Percentiles rank a stretch among this genome's conserved stretches.
Evolutionary conservation across 2,113 vertebrate genomes (phyloP).

Genomic region (Charadrius vociferus): DNA sequence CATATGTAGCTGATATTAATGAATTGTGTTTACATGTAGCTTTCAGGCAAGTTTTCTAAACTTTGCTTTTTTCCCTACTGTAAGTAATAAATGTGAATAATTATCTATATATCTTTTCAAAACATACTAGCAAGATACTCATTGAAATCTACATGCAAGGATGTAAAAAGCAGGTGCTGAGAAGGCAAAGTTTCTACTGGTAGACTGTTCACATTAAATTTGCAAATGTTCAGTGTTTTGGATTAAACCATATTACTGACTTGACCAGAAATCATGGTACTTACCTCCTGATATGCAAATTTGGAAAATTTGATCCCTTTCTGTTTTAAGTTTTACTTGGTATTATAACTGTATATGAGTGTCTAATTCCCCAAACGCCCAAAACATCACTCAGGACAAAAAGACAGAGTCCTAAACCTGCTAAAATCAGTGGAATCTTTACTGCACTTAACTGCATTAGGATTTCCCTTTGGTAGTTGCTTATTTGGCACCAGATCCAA

Average conservation of each 20-base stretch:
- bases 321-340: not conserved
- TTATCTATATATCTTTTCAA: not conserved
- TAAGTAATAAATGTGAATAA: not conserved
- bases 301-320: not conserved
- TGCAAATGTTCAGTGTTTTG: not conserved
- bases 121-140: not conserved
- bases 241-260: not conserved
- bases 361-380: not conserved
- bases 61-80: accelerated
- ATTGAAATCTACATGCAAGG: not conserved
- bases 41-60: not conserved
- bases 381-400: not conserved
- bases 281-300: not conserved
- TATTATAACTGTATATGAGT: not conserved
- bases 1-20: not conserved
- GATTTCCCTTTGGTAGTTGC: not conserved
- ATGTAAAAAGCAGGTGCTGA: not conserved
- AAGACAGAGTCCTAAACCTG: not conserved
- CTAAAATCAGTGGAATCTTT: not conserved
- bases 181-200: not conserved
- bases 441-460: accelerated
- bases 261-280: not conserved
- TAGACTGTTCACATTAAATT: not conserved
- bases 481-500: not conserved
- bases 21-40: not conserved